Conservation (phyloP, 2,113 vertebrate species). For the Mugil cephalus region DNA sequence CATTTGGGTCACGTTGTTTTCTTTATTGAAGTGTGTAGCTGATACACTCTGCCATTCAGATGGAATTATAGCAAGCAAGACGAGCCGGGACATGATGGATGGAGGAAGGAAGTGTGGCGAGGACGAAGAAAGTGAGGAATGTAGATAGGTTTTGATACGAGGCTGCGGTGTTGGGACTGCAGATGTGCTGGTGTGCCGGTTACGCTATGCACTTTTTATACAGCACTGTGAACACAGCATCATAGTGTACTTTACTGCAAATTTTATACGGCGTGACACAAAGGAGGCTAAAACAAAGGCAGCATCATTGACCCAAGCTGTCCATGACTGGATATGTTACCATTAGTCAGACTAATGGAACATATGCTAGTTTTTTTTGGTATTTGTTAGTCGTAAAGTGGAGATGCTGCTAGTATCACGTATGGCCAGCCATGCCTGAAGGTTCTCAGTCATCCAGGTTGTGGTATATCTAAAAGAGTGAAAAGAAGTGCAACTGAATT, state of each 20-base stretch:
- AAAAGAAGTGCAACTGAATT: too few species aligned
- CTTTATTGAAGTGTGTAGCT: constrained; percentile 39
- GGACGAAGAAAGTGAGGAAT: neutral
- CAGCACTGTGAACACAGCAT: too few species aligned
- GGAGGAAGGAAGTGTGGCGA: neutral
- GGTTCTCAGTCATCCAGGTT: too few species aligned
- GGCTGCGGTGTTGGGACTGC: neutral
- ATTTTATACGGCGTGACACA: neutral
- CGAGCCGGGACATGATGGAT: constrained; percentile 8
- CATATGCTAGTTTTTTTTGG: too few species aligned
- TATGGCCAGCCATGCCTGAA: too few species aligned
- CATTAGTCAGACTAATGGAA: neutral
- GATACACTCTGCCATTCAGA: constrained; percentile 54
- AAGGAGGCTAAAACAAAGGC: neutral
- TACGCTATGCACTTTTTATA: too few species aligned
- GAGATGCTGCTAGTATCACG: too few species aligned
- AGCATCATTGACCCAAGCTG: neutral
- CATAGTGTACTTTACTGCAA: neutral
- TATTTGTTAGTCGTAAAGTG: too few species aligned
- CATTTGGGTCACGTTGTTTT: constrained; percentile 64
- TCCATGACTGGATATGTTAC: constrained; percentile 1
- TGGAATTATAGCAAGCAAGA: constrained; percentile 29
- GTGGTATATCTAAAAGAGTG: too few species aligned
- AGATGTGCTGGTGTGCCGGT: neutral
- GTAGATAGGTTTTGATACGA: neutral